Conservation (phyloP, 2,888 invertebrate species). For the Elaeidobius kamerunicus region DNA sequence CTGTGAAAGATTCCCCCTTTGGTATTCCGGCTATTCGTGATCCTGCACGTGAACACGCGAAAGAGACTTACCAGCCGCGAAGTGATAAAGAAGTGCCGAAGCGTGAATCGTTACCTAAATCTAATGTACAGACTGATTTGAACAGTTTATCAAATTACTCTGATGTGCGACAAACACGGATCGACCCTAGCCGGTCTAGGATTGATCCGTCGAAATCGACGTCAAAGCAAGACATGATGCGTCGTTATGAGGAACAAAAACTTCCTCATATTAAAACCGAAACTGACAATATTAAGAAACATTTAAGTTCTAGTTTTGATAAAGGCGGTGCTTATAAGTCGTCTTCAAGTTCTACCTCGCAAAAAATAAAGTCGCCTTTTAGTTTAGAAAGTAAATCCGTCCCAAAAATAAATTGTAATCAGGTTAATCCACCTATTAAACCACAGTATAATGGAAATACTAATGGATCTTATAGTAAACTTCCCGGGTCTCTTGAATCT, state of each 20-base stretch:
- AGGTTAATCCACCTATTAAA: neutral
- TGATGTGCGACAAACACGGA: constrained; percentile 29
- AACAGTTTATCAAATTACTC: constrained; percentile 37
- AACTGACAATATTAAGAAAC: constrained; percentile 42
- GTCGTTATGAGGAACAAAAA: constrained; percentile 38
- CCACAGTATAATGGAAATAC: constrained; percentile 25
- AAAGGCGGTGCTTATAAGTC: constrained; percentile 42
- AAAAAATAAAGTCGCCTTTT: constrained; percentile 46
- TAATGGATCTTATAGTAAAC: constrained; percentile 25
- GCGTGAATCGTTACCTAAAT: constrained; percentile 43
- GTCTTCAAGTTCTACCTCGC: constrained; percentile 44
- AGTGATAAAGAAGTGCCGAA: constrained; percentile 34
- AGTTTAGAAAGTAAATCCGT: constrained; percentile 46
- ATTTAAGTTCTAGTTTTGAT: constrained; percentile 39
- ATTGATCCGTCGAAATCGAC: constrained; percentile 27
- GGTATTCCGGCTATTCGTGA: constrained; percentile 35
- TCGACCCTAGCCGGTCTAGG: constrained; percentile 39
- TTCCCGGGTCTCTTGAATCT: constrained; percentile 15
- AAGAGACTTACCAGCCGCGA: constrained; percentile 30
- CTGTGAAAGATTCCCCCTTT: constrained; percentile 41
- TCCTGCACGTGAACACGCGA: constrained; percentile 30
- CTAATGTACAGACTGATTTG: constrained; percentile 39
- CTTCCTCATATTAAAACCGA: constrained; percentile 40
- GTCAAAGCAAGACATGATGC: constrained; percentile 27
- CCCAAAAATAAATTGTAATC: constrained; percentile 39